Evolutionary conservation across 2,888 invertebrate species (phyloP), one percentile per base, ranked within the genome.

Genomic region (Perithous albicinctus): DNA sequence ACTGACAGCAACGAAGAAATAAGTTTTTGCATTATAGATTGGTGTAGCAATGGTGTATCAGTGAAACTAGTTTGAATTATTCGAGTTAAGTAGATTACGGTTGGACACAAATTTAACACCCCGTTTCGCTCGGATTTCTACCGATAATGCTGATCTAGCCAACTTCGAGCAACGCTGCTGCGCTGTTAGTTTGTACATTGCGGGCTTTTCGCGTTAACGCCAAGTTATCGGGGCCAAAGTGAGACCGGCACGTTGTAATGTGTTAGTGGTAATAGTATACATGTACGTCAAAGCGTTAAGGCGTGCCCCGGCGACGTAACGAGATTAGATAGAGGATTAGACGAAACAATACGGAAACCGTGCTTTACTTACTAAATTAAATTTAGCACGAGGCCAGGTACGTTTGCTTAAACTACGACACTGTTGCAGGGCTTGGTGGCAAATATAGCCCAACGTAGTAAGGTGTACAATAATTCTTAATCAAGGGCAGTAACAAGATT

Each of bases 311-410:
- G 67, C 80, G 72, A 80, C 46, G 69, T 83, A 85, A 85, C 79
- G 67, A 83, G 82, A 86, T 86, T 83, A 84, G 64, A 48, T 59
- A 20, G 18, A 66, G 79, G 77, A 85, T 83, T 83, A 81, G 77
- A 72, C 48, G 79, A 74, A 82, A 86, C 85, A 86, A 84, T 85
- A 85, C 70, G 63, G 66, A 80, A 80, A 77, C 70, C 70, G 43
- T 70, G 61, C 59, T 84, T 83, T 78, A 72, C 80, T 80, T 63
- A 59, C 78, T 69, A 48, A 83, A 85, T 83, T 73, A 80, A 87
- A 84, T 85, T 86, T 66, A 76, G 66, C 59, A 46, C 56, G n/a
- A 59, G 41, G 48, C 43, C 29, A 51, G 56, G 41, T 66, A 78
- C 64, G 43, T 56, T 78, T 61, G 76, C 51, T 48, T 46, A 69